Base-by-base conservation (phyloP, 92 coral and sea anemone genomes). In the Phymanthus crucifer region DNA sequence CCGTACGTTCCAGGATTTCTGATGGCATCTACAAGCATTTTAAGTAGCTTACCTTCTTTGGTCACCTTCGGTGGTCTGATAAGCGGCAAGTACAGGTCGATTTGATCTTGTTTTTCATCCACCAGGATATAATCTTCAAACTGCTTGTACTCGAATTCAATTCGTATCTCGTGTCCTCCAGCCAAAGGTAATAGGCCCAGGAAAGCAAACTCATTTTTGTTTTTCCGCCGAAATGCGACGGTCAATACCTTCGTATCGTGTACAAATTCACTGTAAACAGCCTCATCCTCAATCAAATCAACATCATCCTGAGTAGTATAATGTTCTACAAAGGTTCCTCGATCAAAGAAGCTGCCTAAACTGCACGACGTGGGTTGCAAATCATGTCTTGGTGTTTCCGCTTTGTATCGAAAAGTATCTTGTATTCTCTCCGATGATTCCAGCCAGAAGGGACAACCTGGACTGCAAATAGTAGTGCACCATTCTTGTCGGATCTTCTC, bases 111-210 rank as follows among this genome's bases (percentile, higher is more conserved):
- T 0, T 38, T 17, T 36, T 92, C 93, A 72, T 94, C 97, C 2
- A 86, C 85, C 24, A 94, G 75, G 27, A 94, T 74, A 66, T 79
- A 87, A 45, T 83, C 84, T 69, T 94, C 97, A 56, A 94, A 78
- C 69, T 94, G 94, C 52, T 90, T 92, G 82, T 90, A 92, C 66
- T 90, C 97, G 75, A 90, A 92, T 36, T 88, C 94, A 36, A 94
- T 36, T 47, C 94, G 83, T 72, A 73, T 77, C 61, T 89, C 94
- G 21, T 52, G n/a, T n/a, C n/a, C 75, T 35, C 78, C 76, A 31
- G 74, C 13, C 38, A 76, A 1, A 43, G 13, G 38, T 26, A 1
- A 18, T 4, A 29, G n/a, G n/a, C n/a, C 16, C 31, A 76, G n/a
- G 31, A 48, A 14, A 4, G 12, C 70, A 31, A 61, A 77, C 24